These are phyloP conservation scores for Drosophila nasuta DNA, from an alignment of 1,140 invertebrate genomes.

Conservation along the genomic window DNA sequence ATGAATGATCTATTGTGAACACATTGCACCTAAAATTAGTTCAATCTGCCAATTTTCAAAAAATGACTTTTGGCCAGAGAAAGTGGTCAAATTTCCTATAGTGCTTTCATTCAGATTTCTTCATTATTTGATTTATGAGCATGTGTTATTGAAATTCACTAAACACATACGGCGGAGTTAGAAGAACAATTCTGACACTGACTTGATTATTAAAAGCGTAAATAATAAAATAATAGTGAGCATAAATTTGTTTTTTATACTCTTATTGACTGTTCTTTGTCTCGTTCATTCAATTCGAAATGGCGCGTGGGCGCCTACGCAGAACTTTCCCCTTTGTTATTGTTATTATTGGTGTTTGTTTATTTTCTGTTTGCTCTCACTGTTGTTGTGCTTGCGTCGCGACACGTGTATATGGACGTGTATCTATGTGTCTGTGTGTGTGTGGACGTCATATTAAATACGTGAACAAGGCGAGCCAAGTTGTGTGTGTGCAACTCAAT, in stretches of 20 bases:
- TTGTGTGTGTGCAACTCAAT: slow-evolving; percentile 25
- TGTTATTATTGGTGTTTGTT: slow-evolving; percentile 36
- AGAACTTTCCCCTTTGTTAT: slow-evolving; percentile 13
- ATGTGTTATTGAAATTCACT: slow-evolving; percentile 19
- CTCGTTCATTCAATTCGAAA: slow-evolving; percentile 13
- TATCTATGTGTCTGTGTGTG: not conserved
- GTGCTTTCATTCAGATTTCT: not conserved
- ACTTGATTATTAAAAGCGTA: slow-evolving; percentile 41
- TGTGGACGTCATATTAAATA: slow-evolving; percentile 40
- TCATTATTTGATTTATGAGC: not conserved
- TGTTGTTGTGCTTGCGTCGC: slow-evolving; percentile 30
- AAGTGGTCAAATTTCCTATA: no score
- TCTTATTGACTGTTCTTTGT: slow-evolving; percentile 9
- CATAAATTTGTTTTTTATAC: slow-evolving; percentile 40
- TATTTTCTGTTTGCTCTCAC: slow-evolving; percentile 36
- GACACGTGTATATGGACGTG: slow-evolving; percentile 21
- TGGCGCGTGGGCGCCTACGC: slow-evolving; percentile 48
- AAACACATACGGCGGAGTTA: not conserved
- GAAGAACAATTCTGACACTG: not conserved
- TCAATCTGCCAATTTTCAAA: no score
- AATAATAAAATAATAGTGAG: slow-evolving; percentile 35
- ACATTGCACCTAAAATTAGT: no score
- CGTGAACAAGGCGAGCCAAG: not conserved
- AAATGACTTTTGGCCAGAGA: no score
- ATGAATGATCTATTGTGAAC: no score